Evolutionary conservation across 2,888 invertebrate species (phyloP), one percentile per base, ranked within the genome.

Genomic region (Heliconius ismenius): DNA sequence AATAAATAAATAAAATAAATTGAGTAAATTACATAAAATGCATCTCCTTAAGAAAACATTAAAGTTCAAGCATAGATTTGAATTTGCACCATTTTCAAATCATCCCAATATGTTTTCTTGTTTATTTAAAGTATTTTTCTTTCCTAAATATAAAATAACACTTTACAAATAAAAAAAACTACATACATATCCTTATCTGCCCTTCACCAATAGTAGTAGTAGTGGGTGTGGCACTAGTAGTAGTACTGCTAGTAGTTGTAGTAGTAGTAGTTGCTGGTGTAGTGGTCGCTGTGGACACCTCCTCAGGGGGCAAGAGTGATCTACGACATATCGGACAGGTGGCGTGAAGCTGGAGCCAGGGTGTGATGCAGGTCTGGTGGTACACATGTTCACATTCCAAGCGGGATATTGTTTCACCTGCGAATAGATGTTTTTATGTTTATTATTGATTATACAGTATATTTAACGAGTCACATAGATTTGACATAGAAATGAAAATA

Each of bases 331-430:
- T 98, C 78, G 99, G 99, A 89, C 99, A 99, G 69, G 99, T 99
- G 79, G 98, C 98, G 93, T 99, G 99, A 95, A 98, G 94, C 95
- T 98, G 97, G 84, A 99, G 95, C 99, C 99, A 99, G 78, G 98
- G 98, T 83, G 97, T 95, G 91, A 99, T 99, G 90, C 99, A 99
- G 81, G 96, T 95, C 87, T 97, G 96, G 91, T 99, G 99, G 94
- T 98, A 99, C 77, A 98, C 95, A 94, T 99, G 99, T 84, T 96
- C 96, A 94, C 98, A 98, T 78, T 97, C 96, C 86, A 98, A 93
- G 85, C 96, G 96, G 79, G 96, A 96, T 26, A 97, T 97, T 80
- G 95, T 95, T 90, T 98, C 98, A 73, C 96, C 96, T 86, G 89
- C 26, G 90, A 89, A 26, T 58, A 24, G 13, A 65, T 21, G 21